Evolutionary conservation across 2,888 invertebrate genomes (phyloP).

Genomic region (Synergus laeviventris): DNA sequence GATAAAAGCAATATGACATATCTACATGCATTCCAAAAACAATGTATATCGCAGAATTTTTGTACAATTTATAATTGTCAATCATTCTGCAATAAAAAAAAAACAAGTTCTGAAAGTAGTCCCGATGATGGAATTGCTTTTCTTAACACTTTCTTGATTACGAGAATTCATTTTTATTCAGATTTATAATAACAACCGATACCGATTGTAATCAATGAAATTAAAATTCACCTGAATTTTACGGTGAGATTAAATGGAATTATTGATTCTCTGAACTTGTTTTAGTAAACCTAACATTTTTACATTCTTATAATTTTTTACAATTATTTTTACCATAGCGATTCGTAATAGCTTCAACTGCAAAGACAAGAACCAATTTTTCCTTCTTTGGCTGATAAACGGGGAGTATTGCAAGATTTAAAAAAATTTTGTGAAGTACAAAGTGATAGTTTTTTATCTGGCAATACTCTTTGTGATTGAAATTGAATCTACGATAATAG

Average conservation of each 20-base stretch:
- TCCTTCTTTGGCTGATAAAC: not conserved
- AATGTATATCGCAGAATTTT: not conserved
- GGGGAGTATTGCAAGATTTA: not conserved
- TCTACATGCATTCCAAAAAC: slow-evolving; percentile 9
- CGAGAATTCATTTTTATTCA: not conserved
- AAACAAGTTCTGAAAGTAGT: not conserved
- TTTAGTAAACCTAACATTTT: not conserved
- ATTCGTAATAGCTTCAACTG: not conserved
- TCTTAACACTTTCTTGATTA: not conserved
- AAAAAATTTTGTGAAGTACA: not conserved
- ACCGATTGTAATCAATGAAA: slow-evolving; percentile 13
- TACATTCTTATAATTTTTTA: slow-evolving; percentile 15
- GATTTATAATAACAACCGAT: not conserved
- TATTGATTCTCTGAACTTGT: not conserved
- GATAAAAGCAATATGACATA: slow-evolving; percentile 17
- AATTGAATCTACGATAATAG: slow-evolving; percentile 20
- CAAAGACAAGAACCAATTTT: slow-evolving; percentile 24
- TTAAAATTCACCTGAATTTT: slow-evolving; percentile 31
- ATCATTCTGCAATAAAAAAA: not conserved
- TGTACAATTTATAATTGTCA: slow-evolving; percentile 8
- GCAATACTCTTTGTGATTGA: not conserved
- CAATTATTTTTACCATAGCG: not conserved
- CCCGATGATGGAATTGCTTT: not conserved
- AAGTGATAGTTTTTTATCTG: not conserved
- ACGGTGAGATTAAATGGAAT: slow-evolving; percentile 12